Conservation (phyloP, 2,113 vertebrate species). For the Gambusia holbrooki region DNA sequence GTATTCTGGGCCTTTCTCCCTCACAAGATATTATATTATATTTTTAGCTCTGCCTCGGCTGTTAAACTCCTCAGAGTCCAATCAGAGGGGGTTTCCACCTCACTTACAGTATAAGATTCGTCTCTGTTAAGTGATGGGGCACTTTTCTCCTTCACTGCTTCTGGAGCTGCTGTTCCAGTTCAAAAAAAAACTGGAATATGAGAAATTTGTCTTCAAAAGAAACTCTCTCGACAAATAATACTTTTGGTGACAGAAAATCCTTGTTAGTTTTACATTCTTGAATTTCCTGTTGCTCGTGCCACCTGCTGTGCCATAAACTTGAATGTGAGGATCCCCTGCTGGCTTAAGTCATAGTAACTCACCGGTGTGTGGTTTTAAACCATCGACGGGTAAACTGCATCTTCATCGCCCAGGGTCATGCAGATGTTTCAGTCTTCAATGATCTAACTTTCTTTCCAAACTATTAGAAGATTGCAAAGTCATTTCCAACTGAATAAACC, state of each 20-base stretch:
- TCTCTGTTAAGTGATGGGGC: conserved; percentile 21
- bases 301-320: background rate
- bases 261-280: background rate
- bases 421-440: background rate
- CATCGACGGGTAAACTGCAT: background rate
- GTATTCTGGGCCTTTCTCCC: conserved; percentile 35
- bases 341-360: background rate
- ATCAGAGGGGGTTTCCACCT: conserved; percentile 32
- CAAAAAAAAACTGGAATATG: background rate
- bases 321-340: background rate
- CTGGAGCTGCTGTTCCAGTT: conserved; percentile 25
- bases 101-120: conserved; percentile 8
- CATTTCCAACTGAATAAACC: background rate
- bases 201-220: background rate
- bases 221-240: background rate
- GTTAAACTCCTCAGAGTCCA: conserved; percentile 20
- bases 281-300: background rate
- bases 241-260: background rate
- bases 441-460: background rate
- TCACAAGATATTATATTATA: conserved; percentile 29
- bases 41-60: conserved; percentile 50
- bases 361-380: background rate
- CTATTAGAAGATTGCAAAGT: no score
- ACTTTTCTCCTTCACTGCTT: conserved; percentile 42
- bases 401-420: background rate